Percentiles rank a stretch among this genome's conserved stretches.
Conservation (phyloP, 2,888 invertebrate genomes). For the Gisinianus flammeolus region DNA sequence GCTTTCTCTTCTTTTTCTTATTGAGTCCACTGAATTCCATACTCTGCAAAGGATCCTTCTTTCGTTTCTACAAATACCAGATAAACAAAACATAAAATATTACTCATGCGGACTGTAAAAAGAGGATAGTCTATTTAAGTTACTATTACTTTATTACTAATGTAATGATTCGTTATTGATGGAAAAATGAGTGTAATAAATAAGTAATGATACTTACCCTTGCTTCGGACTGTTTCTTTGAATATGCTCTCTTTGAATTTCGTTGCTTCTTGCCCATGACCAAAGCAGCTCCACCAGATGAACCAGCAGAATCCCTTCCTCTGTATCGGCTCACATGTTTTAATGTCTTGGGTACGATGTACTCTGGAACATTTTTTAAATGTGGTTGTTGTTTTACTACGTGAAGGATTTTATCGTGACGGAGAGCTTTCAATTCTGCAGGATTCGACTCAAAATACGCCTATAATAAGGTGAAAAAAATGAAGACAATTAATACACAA, state of each 20-base stretch:
- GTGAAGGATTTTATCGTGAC: conserved; percentile 84
- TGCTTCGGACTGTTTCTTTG: conserved; percentile 33
- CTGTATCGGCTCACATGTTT: conserved; percentile 67
- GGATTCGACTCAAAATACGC: conserved; percentile 93
- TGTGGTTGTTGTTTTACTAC: conserved; percentile 84
- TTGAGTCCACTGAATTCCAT: conserved; percentile 69
- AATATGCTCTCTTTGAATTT: conserved; percentile 31
- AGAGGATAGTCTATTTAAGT: neutral
- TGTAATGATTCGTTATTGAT: too few species aligned
- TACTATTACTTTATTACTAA: too few species aligned
- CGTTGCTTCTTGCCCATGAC: neutral
- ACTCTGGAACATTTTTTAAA: conserved; percentile 89
- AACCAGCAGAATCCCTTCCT: conserved; percentile 47
- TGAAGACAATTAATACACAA: neutral
- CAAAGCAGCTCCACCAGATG: conserved; percentile 4
- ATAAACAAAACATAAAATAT: conserved; percentile 47
- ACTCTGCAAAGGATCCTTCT: conserved; percentile 72
- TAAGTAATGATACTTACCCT: conserved; percentile 24
- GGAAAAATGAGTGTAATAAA: too few species aligned
- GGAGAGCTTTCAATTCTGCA: conserved; percentile 79
- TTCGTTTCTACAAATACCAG: conserved; percentile 67
- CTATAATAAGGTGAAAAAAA: conserved; percentile 62
- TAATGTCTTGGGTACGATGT: conserved; percentile 80
- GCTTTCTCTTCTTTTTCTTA: conserved; percentile 61
- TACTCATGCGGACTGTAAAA: neutral